A percentile compares a stretch with the other conserved stretches of the same genome.
These are phyloP conservation scores for Tautogolabrus adspersus DNA, from an alignment of 2,113 vertebrate genomes.

Conservation along the genomic window DNA sequence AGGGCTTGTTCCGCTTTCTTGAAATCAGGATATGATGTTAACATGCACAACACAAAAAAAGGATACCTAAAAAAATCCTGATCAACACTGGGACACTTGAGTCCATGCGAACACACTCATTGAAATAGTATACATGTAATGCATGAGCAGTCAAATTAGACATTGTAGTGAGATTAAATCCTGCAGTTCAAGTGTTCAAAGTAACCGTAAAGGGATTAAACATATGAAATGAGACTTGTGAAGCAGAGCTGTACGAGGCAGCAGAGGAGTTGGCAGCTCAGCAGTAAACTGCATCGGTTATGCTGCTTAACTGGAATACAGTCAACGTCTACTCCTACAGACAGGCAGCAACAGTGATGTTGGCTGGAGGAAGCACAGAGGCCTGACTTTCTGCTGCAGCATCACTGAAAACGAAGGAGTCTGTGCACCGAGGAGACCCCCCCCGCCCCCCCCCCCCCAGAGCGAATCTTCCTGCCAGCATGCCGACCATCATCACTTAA, in stretches of 20 bases:
- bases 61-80: too few species aligned
- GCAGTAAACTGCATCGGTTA: conserved; percentile 8
- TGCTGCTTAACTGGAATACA: conserved; percentile 40
- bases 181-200: neutral
- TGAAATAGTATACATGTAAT: too few species aligned
- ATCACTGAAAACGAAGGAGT: conserved; percentile 13
- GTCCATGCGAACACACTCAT: too few species aligned
- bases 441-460: neutral
- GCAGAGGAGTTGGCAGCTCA: conserved; percentile 22
- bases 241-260: conserved; percentile 19
- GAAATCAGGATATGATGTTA: too few species aligned
- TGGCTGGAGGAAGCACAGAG: conserved; percentile 14
- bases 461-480: conserved; percentile 39
- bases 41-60: too few species aligned
- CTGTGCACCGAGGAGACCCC: conserved; percentile 23
- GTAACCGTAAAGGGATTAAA: conserved; percentile 9
- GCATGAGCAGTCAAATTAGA: too few species aligned
- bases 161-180: too few species aligned
- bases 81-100: too few species aligned
- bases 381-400: conserved; percentile 4
- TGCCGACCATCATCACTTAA: conserved; percentile 36
- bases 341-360: conserved; percentile 8
- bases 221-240: conserved; percentile 1
- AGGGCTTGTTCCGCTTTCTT: too few species aligned
- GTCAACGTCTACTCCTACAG: conserved; percentile 17